Percentiles rank a stretch among this genome's conserved stretches.
Conservation (phyloP, 2,797 vertebrate genomes). For the Podargus strigoides region DNA sequence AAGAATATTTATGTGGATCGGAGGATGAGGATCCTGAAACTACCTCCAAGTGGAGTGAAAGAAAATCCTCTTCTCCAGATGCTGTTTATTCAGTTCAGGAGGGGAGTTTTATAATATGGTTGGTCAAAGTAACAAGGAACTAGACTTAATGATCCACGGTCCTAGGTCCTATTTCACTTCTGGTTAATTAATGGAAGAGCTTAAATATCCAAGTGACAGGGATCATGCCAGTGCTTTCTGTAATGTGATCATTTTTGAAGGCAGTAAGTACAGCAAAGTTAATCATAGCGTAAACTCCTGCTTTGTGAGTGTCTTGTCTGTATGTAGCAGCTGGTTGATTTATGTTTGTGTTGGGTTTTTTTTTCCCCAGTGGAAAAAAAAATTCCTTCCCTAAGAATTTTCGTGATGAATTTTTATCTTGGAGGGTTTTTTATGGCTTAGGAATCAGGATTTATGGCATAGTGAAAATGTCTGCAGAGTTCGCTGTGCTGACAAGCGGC, state of each 20-base stretch:
- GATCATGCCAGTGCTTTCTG: conserved; percentile 14
- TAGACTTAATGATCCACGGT: not conserved
- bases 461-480: conserved; percentile 1
- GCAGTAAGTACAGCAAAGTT: conserved; percentile 3
- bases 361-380: not conserved
- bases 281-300: conserved; percentile 20
- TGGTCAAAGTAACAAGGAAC: not conserved
- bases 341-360: not conserved
- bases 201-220: not conserved
- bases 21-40: not conserved
- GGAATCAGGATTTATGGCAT: not conserved
- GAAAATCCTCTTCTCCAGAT: not conserved
- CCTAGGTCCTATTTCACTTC: conserved; percentile 34
- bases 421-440: not conserved
- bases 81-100: not conserved
- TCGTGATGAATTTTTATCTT: not conserved
- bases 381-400: not conserved
- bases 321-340: not conserved
- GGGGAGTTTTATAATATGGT: not conserved
- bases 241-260: not conserved
- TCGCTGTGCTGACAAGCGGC: not conserved
- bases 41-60: not conserved
- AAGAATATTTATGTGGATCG: not conserved
- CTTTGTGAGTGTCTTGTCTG: not conserved
- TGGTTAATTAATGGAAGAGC: conserved; percentile 60